Evolutionary conservation across 1,140 invertebrate genomes (phyloP).

Genomic region (Piezodorus guildinii): DNA sequence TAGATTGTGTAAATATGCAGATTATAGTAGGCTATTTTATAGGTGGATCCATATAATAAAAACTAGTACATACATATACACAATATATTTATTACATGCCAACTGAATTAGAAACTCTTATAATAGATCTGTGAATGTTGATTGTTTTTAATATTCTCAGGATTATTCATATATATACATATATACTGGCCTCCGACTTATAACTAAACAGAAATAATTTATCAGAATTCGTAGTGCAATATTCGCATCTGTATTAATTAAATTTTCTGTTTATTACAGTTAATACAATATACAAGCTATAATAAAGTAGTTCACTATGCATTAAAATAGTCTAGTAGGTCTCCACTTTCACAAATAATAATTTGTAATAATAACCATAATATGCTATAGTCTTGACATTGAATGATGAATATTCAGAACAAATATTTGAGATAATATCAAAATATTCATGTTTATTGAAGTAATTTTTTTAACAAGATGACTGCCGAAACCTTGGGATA

Average conservation of each 20-base stretch:
- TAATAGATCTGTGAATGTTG: constrained; percentile 14
- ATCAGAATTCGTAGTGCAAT: too few relatives aligned
- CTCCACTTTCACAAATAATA: neutral
- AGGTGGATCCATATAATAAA: constrained; percentile 7
- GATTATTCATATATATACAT: too few relatives aligned
- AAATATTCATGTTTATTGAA: too few relatives aligned
- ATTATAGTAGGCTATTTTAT: constrained; percentile 19
- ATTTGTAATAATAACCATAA: neutral
- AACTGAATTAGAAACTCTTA: constrained; percentile 8
- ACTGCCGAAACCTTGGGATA: too few relatives aligned
- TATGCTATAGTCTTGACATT: neutral
- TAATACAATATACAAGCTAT: neutral
- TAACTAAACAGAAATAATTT: too few relatives aligned
- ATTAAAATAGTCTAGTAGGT: neutral
- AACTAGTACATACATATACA: constrained; percentile 5
- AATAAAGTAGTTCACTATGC: neutral
- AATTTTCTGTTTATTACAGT: too few relatives aligned
- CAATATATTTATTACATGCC: constrained; percentile 5
- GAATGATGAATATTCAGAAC: too few relatives aligned
- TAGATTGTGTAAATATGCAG: constrained; percentile 16
- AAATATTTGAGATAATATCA: too few relatives aligned
- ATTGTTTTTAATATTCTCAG: neutral
- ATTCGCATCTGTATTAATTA: too few relatives aligned
- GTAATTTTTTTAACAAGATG: too few relatives aligned
- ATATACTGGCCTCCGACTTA: too few relatives aligned